Evolutionary conservation across 2,797 vertebrate species (phyloP).

Genomic region (Xiphorhynchus erythropygius): DNA sequence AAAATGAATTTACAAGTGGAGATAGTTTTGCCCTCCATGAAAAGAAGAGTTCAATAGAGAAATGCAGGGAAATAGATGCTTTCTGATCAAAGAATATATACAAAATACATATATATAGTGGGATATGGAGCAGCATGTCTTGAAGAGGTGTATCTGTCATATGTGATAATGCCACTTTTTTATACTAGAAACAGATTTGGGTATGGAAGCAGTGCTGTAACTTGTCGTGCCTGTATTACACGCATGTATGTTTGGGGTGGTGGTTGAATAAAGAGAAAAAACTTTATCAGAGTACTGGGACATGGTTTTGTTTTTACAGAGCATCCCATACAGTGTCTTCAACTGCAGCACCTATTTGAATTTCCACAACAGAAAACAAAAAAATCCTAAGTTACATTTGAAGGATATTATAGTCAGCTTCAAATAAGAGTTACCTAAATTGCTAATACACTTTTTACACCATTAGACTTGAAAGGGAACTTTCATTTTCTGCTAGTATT

Average conservation of each 20-base stretch:
- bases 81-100: background rate
- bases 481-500: conserved; percentile 5
- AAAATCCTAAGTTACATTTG: background rate
- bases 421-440: background rate
- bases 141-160: background rate
- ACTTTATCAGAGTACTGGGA: background rate
- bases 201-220: background rate
- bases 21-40: background rate
- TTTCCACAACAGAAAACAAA: background rate
- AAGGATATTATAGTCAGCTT: background rate
- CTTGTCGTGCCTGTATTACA: background rate
- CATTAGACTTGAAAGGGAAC: background rate
- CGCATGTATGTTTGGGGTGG: background rate
- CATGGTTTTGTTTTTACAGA: background rate
- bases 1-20: background rate
- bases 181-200: background rate
- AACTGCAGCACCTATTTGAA: background rate
- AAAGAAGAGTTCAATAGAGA: background rate
- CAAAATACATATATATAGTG: background rate
- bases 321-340: background rate
- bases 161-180: background rate
- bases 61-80: background rate
- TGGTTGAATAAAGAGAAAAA: background rate
- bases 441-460: background rate
- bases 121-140: background rate